Percentiles rank a stretch among this genome's conserved stretches.
Conservation (phyloP, 35 echinoderm and acorn worm species). For the Apostichopus parvimensis region DNA sequence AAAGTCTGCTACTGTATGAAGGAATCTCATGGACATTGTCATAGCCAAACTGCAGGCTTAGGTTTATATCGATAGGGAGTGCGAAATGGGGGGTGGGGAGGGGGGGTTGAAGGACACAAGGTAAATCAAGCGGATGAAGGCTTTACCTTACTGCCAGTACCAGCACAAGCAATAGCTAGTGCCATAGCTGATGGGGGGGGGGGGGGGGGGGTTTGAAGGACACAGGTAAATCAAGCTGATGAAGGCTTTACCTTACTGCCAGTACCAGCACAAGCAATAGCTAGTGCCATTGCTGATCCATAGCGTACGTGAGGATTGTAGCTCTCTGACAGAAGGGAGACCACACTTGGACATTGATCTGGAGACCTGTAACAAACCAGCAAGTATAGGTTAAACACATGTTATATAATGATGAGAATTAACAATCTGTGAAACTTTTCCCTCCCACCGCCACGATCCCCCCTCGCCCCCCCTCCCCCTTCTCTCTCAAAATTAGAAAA, state of each 20-base stretch:
- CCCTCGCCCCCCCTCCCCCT: too few species aligned
- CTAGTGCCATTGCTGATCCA: slow-evolving; percentile 94
- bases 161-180: slow-evolving; percentile 91
- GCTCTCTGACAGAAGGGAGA: slow-evolving; percentile 93
- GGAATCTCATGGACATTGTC: too few species aligned
- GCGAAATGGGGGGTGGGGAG: not conserved
- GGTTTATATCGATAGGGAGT: not conserved
- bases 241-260: slow-evolving; percentile 79
- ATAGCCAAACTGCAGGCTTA: too few species aligned
- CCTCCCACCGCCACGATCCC: too few species aligned
- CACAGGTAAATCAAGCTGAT: not conserved
- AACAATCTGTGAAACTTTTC: too few species aligned
- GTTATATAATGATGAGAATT: too few species aligned
- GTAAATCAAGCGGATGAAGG: not conserved
- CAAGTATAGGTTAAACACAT: too few species aligned
- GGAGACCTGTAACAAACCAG: slow-evolving; percentile 66
- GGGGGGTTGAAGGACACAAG: too few species aligned
- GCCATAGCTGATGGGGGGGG: slow-evolving; percentile 75
- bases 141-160: slow-evolving; percentile 90
- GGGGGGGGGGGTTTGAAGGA: too few species aligned
- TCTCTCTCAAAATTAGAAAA: too few species aligned
- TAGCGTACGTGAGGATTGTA: slow-evolving; percentile 97
- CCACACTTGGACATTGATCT: slow-evolving; percentile 90
- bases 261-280: slow-evolving; percentile 94
- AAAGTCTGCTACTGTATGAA: too few species aligned